Evolutionary conservation across 2,113 vertebrate genomes (phyloP).

Genomic region (Eclectus roratus): DNA sequence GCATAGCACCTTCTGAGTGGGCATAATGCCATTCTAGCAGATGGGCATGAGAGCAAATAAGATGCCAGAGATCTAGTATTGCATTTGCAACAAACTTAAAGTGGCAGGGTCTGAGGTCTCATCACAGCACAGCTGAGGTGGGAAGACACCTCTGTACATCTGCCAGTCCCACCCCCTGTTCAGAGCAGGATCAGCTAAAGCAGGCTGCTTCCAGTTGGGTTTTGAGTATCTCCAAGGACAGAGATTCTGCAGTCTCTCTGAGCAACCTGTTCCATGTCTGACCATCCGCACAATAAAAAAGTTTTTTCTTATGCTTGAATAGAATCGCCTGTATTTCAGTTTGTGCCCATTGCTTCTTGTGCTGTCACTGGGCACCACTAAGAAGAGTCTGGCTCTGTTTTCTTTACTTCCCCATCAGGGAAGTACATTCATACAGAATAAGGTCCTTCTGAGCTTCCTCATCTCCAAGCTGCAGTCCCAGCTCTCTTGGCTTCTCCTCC

Average conservation of each 20-base stretch:
- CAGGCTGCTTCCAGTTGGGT: not conserved
- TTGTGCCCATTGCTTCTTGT: not conserved
- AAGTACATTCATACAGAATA: not conserved
- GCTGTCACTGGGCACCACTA: not conserved
- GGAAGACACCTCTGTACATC: not conserved
- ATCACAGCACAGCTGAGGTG: conserved; percentile 22
- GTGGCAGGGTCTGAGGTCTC: conserved; percentile 51
- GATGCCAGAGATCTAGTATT: conserved; percentile 67
- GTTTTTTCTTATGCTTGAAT: not conserved
- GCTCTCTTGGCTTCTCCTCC: not conserved
- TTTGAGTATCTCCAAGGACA: not conserved
- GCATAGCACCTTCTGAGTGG: conserved; percentile 69
- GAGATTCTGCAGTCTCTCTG: not conserved
- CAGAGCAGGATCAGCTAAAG: not conserved
- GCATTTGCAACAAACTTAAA: conserved; percentile 67
- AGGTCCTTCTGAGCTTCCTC: not conserved
- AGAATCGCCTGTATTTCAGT: not conserved
- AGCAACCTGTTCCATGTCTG: not conserved
- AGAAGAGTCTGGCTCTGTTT: not conserved
- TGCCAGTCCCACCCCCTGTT: not conserved
- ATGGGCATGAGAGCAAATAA: conserved; percentile 65
- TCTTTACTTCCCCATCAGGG: not conserved
- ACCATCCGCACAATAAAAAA: not conserved
- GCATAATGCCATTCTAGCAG: conserved; percentile 75
- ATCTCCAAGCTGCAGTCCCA: not conserved